Percentiles rank a stretch among this genome's conserved stretches.
These are phyloP conservation scores for Troglohyphantes excavatus DNA, from an alignment of 2,888 invertebrate species.

Conservation along the genomic window DNA sequence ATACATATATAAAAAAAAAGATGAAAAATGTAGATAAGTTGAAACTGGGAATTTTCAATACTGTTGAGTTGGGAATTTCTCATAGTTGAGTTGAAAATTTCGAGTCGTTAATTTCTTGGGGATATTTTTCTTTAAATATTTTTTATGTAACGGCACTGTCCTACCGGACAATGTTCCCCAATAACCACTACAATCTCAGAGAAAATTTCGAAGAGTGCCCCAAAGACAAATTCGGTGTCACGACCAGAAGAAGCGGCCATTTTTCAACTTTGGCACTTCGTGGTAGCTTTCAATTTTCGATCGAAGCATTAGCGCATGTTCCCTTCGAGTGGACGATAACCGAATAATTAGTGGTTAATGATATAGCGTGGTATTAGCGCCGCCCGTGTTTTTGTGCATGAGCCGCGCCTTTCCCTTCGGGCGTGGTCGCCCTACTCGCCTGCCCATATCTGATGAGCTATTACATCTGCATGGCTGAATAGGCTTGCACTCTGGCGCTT, in stretches of 20 bases:
- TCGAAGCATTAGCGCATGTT: constrained; percentile 68
- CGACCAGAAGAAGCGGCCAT: constrained; percentile 18
- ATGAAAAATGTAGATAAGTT: no score
- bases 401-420: constrained; percentile 71
- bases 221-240: neutral
- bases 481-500: neutral
- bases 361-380: constrained; percentile 71
- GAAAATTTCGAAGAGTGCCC: no score
- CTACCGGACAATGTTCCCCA: no score
- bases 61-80: no score
- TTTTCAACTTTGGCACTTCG: constrained; percentile 70
- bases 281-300: constrained; percentile 75
- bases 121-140: no score
- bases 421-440: constrained; percentile 59
- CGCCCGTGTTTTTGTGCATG: constrained; percentile 76
- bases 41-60: no score
- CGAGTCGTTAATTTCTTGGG: no score
- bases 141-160: no score
- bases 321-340: constrained; percentile 68
- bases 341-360: constrained; percentile 79
- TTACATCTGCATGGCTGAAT: constrained; percentile 70
- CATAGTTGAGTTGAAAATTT: no score
- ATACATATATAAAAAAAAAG: no score
- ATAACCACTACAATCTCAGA: neutral
- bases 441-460: constrained; percentile 68